Conservation (phyloP, 2,888 invertebrate genomes). For the Oxycera nigricornis region DNA sequence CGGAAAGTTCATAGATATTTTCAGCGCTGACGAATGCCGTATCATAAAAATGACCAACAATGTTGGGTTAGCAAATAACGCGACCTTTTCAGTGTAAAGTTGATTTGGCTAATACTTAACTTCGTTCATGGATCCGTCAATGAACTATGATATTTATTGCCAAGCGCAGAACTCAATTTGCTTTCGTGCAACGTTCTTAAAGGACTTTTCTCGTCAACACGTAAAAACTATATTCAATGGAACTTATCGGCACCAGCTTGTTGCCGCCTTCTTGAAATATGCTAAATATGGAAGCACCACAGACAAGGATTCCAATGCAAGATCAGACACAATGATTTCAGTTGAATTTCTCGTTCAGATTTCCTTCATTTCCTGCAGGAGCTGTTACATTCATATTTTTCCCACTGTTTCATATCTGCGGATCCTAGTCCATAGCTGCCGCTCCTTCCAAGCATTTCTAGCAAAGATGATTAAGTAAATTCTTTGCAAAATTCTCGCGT, state of each 20-base stretch:
- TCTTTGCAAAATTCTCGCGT: background rate
- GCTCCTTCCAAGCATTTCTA: background rate
- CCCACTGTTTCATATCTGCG: background rate
- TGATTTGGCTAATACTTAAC: no score
- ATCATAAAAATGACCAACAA: no score
- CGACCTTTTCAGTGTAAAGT: no score
- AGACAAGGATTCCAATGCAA: background rate
- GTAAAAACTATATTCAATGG: conserved; percentile 2
- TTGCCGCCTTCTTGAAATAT: background rate
- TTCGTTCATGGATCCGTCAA: no score
- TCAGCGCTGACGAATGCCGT: no score
- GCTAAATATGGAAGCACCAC: background rate
- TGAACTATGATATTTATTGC: no score
- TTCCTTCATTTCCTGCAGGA: background rate
- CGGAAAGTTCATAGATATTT: no score
- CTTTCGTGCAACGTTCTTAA: no score
- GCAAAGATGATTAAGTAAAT: background rate
- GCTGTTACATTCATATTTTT: background rate
- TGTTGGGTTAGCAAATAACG: no score
- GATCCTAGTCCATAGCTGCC: background rate
- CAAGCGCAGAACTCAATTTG: no score
- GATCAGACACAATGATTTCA: background rate
- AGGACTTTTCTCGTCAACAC: no score
- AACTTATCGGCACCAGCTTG: background rate
- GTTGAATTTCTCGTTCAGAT: conserved; percentile 8